Evolutionary conservation across 2,113 vertebrate species (phyloP).

Genomic region (Oxyruncus cristatus): DNA sequence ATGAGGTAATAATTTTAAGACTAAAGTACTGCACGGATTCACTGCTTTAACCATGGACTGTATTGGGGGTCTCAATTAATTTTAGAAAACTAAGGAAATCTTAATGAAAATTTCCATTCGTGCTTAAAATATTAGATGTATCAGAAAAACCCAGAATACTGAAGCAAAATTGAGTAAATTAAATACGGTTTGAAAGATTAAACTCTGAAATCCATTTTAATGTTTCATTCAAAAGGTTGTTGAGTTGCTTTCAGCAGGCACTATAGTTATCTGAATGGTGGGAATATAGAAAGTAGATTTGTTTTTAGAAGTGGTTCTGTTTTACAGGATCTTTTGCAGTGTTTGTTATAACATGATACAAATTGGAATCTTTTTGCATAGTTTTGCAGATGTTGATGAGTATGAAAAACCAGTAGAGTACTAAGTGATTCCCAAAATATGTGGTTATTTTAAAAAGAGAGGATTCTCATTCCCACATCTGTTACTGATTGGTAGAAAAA

Average conservation of each 20-base stretch:
- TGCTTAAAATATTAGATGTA: neutral
- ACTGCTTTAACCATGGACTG: neutral
- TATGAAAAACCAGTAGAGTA: neutral
- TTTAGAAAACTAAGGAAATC: neutral
- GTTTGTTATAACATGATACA: neutral
- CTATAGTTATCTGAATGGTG: neutral
- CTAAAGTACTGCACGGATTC: neutral
- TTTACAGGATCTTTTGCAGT: neutral
- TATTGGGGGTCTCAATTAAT: neutral
- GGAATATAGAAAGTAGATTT: neutral
- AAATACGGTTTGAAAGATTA: neutral
- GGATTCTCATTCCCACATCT: neutral
- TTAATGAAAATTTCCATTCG: neutral
- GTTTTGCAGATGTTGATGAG: neutral
- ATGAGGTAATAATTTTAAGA: neutral
- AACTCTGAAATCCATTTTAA: neutral
- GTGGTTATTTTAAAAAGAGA: neutral
- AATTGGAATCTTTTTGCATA: neutral
- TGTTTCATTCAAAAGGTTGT: neutral
- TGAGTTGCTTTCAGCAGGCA: neutral
- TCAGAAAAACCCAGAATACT: neutral
- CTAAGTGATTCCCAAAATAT: neutral
- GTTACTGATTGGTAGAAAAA: neutral
- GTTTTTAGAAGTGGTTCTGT: neutral
- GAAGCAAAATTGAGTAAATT: neutral